phyloP scores from a whole-genome alignment of 1,140 invertebrate genomes.

The Habropoda laboriosa region DNA sequence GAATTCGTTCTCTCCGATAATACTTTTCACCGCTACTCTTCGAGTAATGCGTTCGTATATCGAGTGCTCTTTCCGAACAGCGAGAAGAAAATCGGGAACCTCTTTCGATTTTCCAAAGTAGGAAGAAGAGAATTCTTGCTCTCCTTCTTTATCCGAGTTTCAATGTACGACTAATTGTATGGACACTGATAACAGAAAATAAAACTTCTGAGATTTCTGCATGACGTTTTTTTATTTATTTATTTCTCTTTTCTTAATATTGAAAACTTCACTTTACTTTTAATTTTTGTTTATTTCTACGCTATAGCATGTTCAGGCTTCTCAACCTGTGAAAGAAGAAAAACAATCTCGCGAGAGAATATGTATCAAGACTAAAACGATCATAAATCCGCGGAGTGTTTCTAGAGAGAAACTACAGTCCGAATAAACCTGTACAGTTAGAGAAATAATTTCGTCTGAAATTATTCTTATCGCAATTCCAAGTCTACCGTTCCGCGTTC shows the following conservation, averaged over 20 bases:
- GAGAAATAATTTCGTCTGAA: not conserved
- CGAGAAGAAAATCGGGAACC: slow-evolving; percentile 2
- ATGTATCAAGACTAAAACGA: no score
- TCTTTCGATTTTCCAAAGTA: not conserved
- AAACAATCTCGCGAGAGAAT: no score
- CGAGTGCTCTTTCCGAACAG: not conserved
- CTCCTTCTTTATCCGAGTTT: not conserved
- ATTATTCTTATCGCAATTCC: not conserved
- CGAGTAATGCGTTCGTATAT: slow-evolving; percentile 44
- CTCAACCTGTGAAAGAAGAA: no score
- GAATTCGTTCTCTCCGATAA: slow-evolving; percentile 60
- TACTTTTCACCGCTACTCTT: slow-evolving; percentile 57
- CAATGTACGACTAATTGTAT: not conserved
- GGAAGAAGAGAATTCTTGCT: slow-evolving; percentile 7
- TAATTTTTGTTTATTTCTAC: no score
- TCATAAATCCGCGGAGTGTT: no score
- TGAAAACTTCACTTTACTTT: no score
- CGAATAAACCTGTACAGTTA: not conserved
- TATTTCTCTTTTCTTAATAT: no score
- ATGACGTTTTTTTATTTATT: no score
- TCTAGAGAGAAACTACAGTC: no score
- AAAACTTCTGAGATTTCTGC: no score
- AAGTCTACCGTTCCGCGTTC: not conserved
- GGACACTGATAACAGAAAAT: no score
- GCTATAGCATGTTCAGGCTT: no score